Evolutionary conservation across 2,888 invertebrate genomes (phyloP).

Genomic region (Drosophila prostipennis): DNA sequence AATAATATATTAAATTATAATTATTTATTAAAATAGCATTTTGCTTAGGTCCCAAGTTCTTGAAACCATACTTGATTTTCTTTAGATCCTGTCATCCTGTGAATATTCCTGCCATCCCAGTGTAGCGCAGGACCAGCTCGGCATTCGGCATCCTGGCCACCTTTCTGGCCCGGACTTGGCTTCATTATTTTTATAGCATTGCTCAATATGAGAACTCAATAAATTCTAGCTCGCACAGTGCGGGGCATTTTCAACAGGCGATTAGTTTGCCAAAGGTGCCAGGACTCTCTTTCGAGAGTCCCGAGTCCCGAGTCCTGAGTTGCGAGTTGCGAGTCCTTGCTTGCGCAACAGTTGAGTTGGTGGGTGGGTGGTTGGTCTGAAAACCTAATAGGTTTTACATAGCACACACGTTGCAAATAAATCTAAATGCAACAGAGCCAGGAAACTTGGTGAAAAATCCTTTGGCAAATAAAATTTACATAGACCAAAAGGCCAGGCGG

Average conservation of each 20-base stretch:
- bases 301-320: conserved; percentile 8
- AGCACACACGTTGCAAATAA: conserved; percentile 74
- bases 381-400: conserved; percentile 74
- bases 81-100: not conserved
- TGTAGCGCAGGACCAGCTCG: conserved; percentile 9
- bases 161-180: conserved; percentile 42
- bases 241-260: conserved; percentile 72
- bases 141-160: conserved; percentile 17
- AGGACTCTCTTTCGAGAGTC: conserved; percentile 5
- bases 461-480: conserved; percentile 77
- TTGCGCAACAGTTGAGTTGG: conserved; percentile 69
- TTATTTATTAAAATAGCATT: no score
- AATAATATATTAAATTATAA: no score
- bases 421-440: conserved; percentile 74
- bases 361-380: not conserved
- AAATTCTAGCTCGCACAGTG: conserved; percentile 59
- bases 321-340: conserved; percentile 17
- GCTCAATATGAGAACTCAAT: conserved; percentile 78
- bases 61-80: no score
- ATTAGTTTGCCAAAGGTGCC: conserved; percentile 70
- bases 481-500: conserved; percentile 44
- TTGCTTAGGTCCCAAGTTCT: no score
- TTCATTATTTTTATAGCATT: conserved; percentile 73
- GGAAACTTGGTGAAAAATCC: conserved; percentile 75
- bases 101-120: not conserved